phyloP scores from a whole-genome alignment of 2,888 invertebrate species.

The Phlogophora meticulosa region DNA sequence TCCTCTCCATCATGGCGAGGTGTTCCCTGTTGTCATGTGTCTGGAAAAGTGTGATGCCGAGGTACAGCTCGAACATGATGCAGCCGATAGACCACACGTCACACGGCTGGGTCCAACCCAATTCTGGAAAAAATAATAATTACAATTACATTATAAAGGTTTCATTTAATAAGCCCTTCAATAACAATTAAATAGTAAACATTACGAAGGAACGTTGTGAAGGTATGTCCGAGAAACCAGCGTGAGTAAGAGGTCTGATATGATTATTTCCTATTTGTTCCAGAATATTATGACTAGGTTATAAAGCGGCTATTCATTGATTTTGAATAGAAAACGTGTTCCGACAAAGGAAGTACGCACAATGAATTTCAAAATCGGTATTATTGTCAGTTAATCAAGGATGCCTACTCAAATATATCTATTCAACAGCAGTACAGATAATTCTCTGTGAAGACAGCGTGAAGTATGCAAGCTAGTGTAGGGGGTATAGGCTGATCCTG shows the following conservation, averaged over 20 bases:
- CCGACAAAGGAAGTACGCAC: conserved; percentile 23
- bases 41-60: conserved; percentile 99
- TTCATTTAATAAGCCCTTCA: background rate
- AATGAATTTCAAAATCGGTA: background rate
- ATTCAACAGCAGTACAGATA: background rate
- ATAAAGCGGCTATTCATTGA: conserved; percentile 2
- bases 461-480: background rate
- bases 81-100: conserved; percentile 99
- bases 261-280: conserved; percentile 12
- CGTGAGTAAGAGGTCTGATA: conserved; percentile 5
- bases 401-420: background rate
- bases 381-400: background rate
- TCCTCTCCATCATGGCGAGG: conserved; percentile 99
- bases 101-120: conserved; percentile 99
- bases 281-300: conserved; percentile 23
- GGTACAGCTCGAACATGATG: conserved; percentile 99
- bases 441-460: background rate
- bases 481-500: no score
- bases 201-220: background rate
- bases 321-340: conserved; percentile 16
- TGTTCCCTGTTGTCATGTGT: conserved; percentile 99
- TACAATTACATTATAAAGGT: background rate
- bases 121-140: conserved; percentile 92
- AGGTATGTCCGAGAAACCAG: conserved; percentile 14
- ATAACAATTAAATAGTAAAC: conserved; percentile 6